Evolutionary conservation across 2,113 vertebrate species (phyloP), one percentile per base, ranked within the genome.

Genomic region (Malurus alboscapulatus): DNA sequence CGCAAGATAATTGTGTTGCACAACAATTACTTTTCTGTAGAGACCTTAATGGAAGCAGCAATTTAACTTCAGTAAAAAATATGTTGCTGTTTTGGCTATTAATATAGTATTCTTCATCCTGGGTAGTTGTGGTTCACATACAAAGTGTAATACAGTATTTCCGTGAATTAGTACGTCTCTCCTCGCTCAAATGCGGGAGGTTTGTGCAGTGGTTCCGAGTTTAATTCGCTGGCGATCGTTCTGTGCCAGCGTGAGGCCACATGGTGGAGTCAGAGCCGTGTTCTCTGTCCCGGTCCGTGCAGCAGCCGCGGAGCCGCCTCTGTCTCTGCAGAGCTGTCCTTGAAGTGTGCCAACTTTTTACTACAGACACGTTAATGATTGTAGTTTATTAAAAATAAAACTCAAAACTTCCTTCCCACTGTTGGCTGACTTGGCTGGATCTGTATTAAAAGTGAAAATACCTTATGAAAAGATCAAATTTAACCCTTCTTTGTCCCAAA

Each of bases 251-350:
- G 47, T 8, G 83, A 80, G 72, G 55, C 95, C 91, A 88, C 95
- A 92, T 17, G 94, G 91, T 88, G 92, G 94, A 94, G 86, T 69
- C 73, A 73, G 54, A 93, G 76, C 40, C 27, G 32, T 83, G 38
- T 5, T 94, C 27, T 47, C 76, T 15, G 26, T 16, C 5, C 44
- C 17, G 54, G 10, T 44, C 26, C 2, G 12, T 11, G 27, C 47
- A 47, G 9, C 24, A n/a, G 38, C 34, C 55, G 1, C 14, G 4
- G 45, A 87, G 36, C 25, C 25, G 68, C 45, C 58, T 12, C 36
- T 17, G 26, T 14, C 51, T 57, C 27, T 20, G 38, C 34, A 47
- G 18, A 32, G 22, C 42, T 57, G 20, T n/a, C 53, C 66, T 34
- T 4, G 20, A 57, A 27, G 7, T 7, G 57, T 10, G 10, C 24